Percentiles rank a stretch among this genome's conserved stretches.
These are phyloP conservation scores for Drosophila gaucha DNA, from an alignment of 2,888 invertebrate genomes.

Conservation along the genomic window DNA sequence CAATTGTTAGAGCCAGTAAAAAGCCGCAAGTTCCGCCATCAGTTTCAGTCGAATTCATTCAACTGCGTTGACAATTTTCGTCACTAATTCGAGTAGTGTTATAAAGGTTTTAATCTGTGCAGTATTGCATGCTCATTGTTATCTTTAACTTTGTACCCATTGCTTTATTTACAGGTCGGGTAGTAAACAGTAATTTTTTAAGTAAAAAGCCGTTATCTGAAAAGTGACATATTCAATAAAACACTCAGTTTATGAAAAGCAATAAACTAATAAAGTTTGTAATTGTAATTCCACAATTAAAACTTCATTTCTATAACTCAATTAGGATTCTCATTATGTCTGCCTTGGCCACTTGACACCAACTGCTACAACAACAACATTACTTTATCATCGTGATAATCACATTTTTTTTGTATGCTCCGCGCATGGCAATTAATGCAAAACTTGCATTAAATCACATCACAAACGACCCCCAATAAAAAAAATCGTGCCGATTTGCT, in stretches of 20 bases:
- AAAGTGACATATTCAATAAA: constrained; percentile 1
- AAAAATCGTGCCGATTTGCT: constrained; percentile 63
- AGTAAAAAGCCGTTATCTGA: background rate
- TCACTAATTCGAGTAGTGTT: background rate
- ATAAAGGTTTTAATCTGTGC: background rate
- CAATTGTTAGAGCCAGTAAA: constrained; percentile 30
- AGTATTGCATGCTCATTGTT: constrained; percentile 1
- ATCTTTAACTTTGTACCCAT: constrained; percentile 1
- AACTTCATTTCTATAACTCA: constrained; percentile 16
- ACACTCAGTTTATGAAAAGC: background rate
- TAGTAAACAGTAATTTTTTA: background rate
- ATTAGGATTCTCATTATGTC: constrained; percentile 20
- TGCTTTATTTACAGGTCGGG: background rate
- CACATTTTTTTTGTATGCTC: constrained; percentile 8
- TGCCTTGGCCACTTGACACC: constrained; percentile 38
- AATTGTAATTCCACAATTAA: background rate
- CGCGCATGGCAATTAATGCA: constrained; percentile 56
- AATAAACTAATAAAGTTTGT: background rate
- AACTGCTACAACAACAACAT: constrained; percentile 19
- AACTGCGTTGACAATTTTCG: constrained; percentile 28
- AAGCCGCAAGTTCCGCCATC: constrained; percentile 11
- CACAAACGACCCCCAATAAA: constrained; percentile 36
- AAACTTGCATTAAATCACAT: constrained; percentile 60
- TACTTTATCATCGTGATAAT: constrained; percentile 17
- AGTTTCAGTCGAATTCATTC: constrained; percentile 37